These are phyloP conservation scores for Oligia latruncula DNA, from an alignment of 2,888 invertebrate species.

Conservation along the genomic window DNA sequence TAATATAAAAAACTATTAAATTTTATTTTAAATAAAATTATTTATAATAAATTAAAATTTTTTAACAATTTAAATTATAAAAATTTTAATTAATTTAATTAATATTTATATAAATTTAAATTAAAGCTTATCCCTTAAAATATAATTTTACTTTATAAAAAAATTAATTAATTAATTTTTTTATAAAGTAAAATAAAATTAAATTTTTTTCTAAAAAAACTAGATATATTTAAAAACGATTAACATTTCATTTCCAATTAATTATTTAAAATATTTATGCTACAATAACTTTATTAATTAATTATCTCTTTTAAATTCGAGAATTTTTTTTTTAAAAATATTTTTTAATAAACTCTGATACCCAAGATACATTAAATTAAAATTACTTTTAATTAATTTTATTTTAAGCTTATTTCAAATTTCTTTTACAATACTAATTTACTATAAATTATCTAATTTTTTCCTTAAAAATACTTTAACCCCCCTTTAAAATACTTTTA, in stretches of 20 bases:
- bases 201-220: conserved; percentile 91
- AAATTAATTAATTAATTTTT: conserved; percentile 71
- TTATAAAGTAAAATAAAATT: conserved; percentile 83
- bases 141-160: conserved; percentile 81
- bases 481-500: conserved; percentile 76
- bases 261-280: conserved; percentile 91
- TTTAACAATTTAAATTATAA: conserved; percentile 90
- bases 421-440: conserved; percentile 90
- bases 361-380: conserved; percentile 92
- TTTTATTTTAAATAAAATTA: conserved; percentile 80
- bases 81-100: conserved; percentile 80
- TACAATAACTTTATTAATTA: conserved; percentile 90
- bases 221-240: conserved; percentile 92
- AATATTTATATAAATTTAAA: conserved; percentile 88
- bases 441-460: conserved; percentile 89
- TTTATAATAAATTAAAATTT: conserved; percentile 88
- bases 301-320: conserved; percentile 92
- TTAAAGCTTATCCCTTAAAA: conserved; percentile 91
- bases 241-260: conserved; percentile 92
- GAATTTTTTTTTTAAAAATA: conserved; percentile 82
- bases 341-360: conserved; percentile 92
- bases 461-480: conserved; percentile 87
- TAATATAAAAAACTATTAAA: conserved; percentile 83
- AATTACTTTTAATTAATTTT: conserved; percentile 88
- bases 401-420: conserved; percentile 86